phyloP scores from a whole-genome alignment of 2,797 vertebrate species.

The Danio choprae region DNA sequence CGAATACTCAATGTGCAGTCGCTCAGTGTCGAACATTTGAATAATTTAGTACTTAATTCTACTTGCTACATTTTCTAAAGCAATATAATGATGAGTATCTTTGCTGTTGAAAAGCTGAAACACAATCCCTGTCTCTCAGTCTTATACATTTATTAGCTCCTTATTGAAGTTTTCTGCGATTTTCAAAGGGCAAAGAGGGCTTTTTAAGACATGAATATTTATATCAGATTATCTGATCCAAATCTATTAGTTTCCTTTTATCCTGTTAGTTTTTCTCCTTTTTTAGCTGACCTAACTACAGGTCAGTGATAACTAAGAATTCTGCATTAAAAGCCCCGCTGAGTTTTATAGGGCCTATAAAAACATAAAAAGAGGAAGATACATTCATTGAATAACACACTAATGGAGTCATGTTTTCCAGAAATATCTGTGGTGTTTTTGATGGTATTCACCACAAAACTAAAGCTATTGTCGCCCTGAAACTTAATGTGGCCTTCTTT shows the following conservation, averaged over 20 bases:
- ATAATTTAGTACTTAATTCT: too few relatives aligned
- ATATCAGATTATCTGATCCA: neutral
- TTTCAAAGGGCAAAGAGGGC: constrained; percentile 1
- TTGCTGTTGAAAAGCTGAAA: neutral
- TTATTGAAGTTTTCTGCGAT: neutral
- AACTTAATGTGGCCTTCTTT: neutral
- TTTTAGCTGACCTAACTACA: neutral
- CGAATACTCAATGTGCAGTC: neutral
- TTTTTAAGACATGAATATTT: neutral
- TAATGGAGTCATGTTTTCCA: neutral
- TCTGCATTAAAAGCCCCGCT: neutral
- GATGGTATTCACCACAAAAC: neutral
- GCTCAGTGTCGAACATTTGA: neutral
- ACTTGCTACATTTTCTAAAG: too few relatives aligned
- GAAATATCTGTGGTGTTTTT: neutral
- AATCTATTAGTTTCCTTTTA: neutral
- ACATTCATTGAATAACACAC: neutral
- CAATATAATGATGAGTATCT: neutral
- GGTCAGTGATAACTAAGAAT: neutral
- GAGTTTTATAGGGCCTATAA: neutral
- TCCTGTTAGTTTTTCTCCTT: neutral
- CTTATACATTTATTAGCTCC: neutral
- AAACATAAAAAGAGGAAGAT: neutral
- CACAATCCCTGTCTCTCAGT: neutral
- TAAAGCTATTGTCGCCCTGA: neutral